Evolutionary conservation across 1,140 invertebrate genomes (phyloP), one percentile per base, ranked within the genome.

Genomic region (Lepidurus couesii): DNA sequence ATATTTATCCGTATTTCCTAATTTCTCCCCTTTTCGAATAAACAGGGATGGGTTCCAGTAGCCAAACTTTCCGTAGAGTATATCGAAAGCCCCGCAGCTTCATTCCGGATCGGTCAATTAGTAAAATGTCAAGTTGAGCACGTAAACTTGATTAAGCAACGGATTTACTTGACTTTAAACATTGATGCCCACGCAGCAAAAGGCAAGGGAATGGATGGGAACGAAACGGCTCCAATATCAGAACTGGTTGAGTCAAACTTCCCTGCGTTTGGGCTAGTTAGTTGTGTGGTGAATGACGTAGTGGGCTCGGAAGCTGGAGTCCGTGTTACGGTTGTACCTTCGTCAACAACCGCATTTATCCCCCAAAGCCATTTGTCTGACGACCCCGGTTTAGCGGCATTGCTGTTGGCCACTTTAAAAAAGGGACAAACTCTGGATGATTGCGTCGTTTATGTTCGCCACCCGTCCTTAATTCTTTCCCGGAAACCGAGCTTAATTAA

Each of bases 121-220:
- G 74, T 87, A 0, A 84, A 84, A 80, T 85, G 85, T 79, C 81
- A 83, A 80, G 84, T 87, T 10, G 45, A 81, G 26, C 34, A 47
- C 65, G 53, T 80, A 77, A 75, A 82, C 75, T 13, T 74, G 9
- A 74, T 81, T 78, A 77, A 82, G 24, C 44, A 75, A 2, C 74
- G 75, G 53, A 75, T 79, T n/a, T 44, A 43, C 42, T 45, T 79
- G 73, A 75, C 74, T 21, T 44, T 79, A 13, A 65, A 65, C 13
- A 65, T 65, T 21, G 53, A 21, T 16, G 13, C 21, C n/a, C n/a
- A 65, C 53, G 21, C 16, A 3, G 53, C 53, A 13, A 65, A 65
- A 65, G 6, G 16, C 21, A 16, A 65, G 21, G 53, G 53, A 16
- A 21, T 65, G 7, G n/a, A 4, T 7, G 73, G 26, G n/a, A 45